phyloP scores from a whole-genome alignment of 1,140 invertebrate species.

The Diorhabda sublineata region DNA sequence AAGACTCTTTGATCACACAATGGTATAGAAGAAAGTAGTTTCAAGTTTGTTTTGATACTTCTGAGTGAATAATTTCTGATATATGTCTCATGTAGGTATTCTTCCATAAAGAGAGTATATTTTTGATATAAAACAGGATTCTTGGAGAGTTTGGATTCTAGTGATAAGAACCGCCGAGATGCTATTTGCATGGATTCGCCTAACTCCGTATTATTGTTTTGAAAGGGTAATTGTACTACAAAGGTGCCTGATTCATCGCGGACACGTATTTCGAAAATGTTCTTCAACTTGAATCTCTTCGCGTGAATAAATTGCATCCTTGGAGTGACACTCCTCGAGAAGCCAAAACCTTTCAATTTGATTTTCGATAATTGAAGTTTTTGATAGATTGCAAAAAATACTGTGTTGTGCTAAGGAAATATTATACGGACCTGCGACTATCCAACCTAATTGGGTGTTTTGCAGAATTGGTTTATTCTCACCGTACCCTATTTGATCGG shows the following conservation, averaged over 20 bases:
- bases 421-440: neutral
- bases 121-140: conserved; percentile 12
- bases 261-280: conserved; percentile 6
- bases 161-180: conserved; percentile 13
- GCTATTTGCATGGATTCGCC: neutral
- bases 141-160: conserved; percentile 16
- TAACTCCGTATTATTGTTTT: no score
- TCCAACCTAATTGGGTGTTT: conserved; percentile 21
- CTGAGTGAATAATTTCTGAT: conserved; percentile 20
- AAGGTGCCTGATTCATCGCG: conserved; percentile 8
- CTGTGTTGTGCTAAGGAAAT: neutral
- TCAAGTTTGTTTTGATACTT: no score
- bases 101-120: conserved; percentile 37
- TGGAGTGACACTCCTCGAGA: neutral
- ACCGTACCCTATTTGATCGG: conserved; percentile 14
- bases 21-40: neutral
- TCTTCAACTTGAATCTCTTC: conserved; percentile 2
- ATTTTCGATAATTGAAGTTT: neutral
- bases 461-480: conserved; percentile 15
- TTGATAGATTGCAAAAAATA: neutral
- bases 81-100: conserved; percentile 42
- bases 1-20: neutral
- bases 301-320: neutral
- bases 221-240: conserved; percentile 16
- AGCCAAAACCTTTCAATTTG: conserved; percentile 11